Evolutionary conservation across 2,888 invertebrate genomes (phyloP).

Genomic region (Pheosia tremula): DNA sequence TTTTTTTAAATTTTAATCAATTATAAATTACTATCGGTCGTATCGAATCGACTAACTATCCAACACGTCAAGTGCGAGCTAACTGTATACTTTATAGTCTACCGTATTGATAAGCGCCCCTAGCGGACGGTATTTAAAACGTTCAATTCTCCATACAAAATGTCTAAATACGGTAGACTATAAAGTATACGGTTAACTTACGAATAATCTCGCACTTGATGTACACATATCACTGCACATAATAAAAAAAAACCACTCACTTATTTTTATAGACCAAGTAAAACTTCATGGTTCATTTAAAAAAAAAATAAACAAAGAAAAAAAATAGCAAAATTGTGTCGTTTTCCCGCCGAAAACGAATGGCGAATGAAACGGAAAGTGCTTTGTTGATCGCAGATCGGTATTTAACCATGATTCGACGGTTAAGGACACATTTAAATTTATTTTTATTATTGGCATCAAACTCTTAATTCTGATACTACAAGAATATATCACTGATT

Average conservation of each 20-base stretch:
- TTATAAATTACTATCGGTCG: too few species aligned
- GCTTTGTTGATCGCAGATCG: conserved; percentile 7
- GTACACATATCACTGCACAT: neutral
- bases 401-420: conserved; percentile 7
- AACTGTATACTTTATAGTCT: too few species aligned
- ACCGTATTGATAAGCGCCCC: too few species aligned
- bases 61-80: too few species aligned
- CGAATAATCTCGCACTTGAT: too few species aligned
- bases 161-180: too few species aligned
- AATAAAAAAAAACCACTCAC: conserved; percentile 54
- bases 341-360: conserved; percentile 42
- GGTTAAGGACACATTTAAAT: conserved; percentile 2
- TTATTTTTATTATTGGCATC: conserved; percentile 2
- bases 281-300: conserved; percentile 64
- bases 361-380: conserved; percentile 45
- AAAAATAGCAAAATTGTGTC: conserved; percentile 31
- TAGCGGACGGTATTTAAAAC: too few species aligned
- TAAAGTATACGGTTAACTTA: too few species aligned
- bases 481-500: too few species aligned
- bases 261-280: conserved; percentile 71
- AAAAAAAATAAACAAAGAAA: conserved; percentile 32
- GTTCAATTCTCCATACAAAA: too few species aligned
- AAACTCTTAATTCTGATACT: neutral
- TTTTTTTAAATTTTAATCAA: neutral
- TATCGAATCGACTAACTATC: too few species aligned